These are phyloP conservation scores for Eupithecia inturbata DNA, from an alignment of 2,888 invertebrate genomes.

Conservation along the genomic window DNA sequence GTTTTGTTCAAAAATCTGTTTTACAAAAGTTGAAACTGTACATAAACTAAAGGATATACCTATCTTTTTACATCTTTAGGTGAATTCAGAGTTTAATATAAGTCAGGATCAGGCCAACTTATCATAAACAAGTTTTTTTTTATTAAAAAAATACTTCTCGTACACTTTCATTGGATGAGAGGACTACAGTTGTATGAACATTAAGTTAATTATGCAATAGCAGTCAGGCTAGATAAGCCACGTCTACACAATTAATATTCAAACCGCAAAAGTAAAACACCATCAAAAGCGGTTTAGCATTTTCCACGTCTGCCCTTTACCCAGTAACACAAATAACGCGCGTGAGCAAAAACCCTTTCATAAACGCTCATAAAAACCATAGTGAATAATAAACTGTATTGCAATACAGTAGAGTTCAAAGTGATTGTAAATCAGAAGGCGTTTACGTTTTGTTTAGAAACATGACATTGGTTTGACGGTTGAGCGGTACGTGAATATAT, in stretches of 20 bases:
- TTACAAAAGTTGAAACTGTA: too few species aligned
- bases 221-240: neutral
- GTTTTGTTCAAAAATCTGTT: too few species aligned
- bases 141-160: too few species aligned
- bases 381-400: slow-evolving; percentile 12
- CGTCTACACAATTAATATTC: slow-evolving; percentile 48
- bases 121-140: too few species aligned
- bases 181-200: neutral
- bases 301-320: slow-evolving; percentile 76
- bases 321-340: slow-evolving; percentile 74
- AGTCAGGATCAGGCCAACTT: too few species aligned
- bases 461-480: slow-evolving; percentile 67
- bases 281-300: slow-evolving; percentile 50
- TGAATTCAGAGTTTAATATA: too few species aligned
- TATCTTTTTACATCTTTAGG: too few species aligned
- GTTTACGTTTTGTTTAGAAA: slow-evolving; percentile 54
- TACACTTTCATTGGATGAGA: too few species aligned
- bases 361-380: slow-evolving; percentile 40
- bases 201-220: neutral
- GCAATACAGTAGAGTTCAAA: slow-evolving; percentile 47
- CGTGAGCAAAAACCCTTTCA: slow-evolving; percentile 59
- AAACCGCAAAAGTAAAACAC: slow-evolving; percentile 50
- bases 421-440: neutral
- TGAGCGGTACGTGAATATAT: slow-evolving; percentile 69
- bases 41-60: too few species aligned